A percentile compares a stretch with the other conserved stretches of the same genome.
Evolutionary conservation across 2,888 invertebrate genomes (phyloP).

Genomic region (Melanchra persicariae): DNA sequence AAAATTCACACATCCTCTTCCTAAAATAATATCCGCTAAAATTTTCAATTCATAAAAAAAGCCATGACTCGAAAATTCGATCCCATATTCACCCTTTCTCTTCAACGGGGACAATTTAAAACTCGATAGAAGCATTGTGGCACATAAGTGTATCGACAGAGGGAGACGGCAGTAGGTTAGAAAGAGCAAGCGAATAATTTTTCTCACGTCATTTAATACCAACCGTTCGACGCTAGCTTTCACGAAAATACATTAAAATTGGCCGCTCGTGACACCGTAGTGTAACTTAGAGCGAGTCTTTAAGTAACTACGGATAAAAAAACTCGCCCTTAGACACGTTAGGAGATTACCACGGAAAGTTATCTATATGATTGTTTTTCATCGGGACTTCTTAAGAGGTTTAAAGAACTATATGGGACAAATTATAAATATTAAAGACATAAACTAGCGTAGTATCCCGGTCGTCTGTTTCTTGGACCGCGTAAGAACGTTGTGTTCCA

Average conservation of each 20-base stretch:
- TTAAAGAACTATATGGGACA: too few species aligned
- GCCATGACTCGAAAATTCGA: slow-evolving; percentile 34
- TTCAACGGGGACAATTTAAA: slow-evolving; percentile 54
- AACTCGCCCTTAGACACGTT: too few species aligned
- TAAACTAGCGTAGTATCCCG: too few species aligned
- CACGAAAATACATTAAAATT: slow-evolving; percentile 80
- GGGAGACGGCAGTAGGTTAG: slow-evolving; percentile 50
- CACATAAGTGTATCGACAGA: slow-evolving; percentile 54
- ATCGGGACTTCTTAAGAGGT: too few species aligned
- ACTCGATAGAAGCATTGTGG: slow-evolving; percentile 43
- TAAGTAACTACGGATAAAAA: too few species aligned
- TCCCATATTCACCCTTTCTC: slow-evolving; percentile 49
- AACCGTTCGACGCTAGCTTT: slow-evolving; percentile 68
- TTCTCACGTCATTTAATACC: slow-evolving; percentile 83
- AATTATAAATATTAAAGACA: too few species aligned
- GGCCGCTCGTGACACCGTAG: slow-evolving; percentile 73
- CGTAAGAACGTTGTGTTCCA: too few species aligned
- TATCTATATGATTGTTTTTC: too few species aligned
- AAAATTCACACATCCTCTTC: too few species aligned
- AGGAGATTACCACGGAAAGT: too few species aligned
- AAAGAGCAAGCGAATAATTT: slow-evolving; percentile 72
- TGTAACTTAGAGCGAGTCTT: slow-evolving; percentile 23
- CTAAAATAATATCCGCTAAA: neutral
- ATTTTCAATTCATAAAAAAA: slow-evolving; percentile 13
- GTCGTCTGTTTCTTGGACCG: too few species aligned